Evolutionary conservation across 2,888 invertebrate species (phyloP).

Genomic region (Sinopyrophorus schimmeli): DNA sequence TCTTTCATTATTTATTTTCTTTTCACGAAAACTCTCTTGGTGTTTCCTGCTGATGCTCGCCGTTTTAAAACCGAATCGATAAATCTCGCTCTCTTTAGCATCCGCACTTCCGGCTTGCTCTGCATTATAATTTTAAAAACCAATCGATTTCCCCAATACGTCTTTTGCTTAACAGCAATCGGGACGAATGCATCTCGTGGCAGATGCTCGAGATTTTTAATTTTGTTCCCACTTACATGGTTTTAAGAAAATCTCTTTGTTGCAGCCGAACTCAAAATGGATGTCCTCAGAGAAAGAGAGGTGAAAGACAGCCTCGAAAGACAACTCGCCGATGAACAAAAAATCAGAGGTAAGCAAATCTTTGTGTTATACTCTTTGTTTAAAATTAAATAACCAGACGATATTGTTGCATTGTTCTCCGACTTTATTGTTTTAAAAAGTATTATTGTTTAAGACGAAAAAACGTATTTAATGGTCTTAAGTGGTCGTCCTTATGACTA

Average conservation of each 20-base stretch:
- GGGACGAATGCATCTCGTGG: slow-evolving; percentile 21
- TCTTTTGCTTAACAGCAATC: too few relatives aligned
- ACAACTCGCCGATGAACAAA: slow-evolving; percentile 91
- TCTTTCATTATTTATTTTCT: slow-evolving; percentile 54
- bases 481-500: too few relatives aligned
- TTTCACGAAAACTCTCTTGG: slow-evolving; percentile 30
- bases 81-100: too few relatives aligned
- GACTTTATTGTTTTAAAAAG: slow-evolving; percentile 38
- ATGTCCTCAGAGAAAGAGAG: slow-evolving; percentile 89
- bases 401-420: slow-evolving; percentile 43
- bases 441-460: slow-evolving; percentile 29
- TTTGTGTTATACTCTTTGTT: slow-evolving; percentile 26
- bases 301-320: slow-evolving; percentile 92
- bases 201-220: slow-evolving; percentile 37
- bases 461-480: slow-evolving; percentile 22
- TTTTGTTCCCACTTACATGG: slow-evolving; percentile 27
- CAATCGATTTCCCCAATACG: too few relatives aligned
- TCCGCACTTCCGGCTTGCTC: too few relatives aligned
- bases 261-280: slow-evolving; percentile 96
- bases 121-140: too few relatives aligned
- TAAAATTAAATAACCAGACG: slow-evolving; percentile 37
- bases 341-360: slow-evolving; percentile 83
- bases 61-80: too few relatives aligned
- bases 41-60: slow-evolving; percentile 17
- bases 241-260: slow-evolving; percentile 48